Conservation (phyloP, 2,113 vertebrate genomes). For the Pygoscelis antarcticus region DNA sequence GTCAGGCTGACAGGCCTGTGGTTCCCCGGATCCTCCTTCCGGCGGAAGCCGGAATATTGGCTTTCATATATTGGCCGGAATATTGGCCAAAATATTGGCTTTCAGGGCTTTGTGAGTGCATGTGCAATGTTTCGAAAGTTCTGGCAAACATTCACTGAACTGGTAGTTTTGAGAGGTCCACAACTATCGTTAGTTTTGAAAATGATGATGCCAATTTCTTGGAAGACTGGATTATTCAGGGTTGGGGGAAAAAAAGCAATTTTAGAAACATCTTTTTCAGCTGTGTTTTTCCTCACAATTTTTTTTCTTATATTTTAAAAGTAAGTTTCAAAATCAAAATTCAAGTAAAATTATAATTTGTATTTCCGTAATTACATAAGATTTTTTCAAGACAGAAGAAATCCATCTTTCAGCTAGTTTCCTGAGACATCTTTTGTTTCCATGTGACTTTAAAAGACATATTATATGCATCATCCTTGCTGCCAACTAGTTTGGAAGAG, state of each 20-base stretch:
- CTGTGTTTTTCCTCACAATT: not conserved
- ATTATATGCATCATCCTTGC: not conserved
- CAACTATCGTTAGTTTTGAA: not conserved
- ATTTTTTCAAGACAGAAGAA: not conserved
- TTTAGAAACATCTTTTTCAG: not conserved
- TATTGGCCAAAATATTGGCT: too few relatives aligned
- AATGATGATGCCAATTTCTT: not conserved
- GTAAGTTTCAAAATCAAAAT: not conserved
- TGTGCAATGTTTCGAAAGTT: not conserved
- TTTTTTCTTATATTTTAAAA: not conserved
- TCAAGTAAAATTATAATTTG: not conserved
- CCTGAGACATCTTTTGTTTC: not conserved
- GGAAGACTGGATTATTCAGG: not conserved
- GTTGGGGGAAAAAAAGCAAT: not conserved
- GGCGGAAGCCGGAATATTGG: too few relatives aligned
- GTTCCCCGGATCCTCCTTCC: too few relatives aligned
- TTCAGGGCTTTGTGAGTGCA: not conserved
- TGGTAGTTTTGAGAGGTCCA: not conserved
- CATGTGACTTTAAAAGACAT: not conserved
- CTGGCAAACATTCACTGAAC: not conserved
- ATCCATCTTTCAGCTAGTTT: not conserved
- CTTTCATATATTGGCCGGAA: too few relatives aligned
- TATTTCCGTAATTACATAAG: not conserved
- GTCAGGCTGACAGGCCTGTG: too few relatives aligned
- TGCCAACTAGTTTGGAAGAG: not conserved